Evolutionary conservation across 1,140 invertebrate species (phyloP), one percentile per base, ranked within the genome.

Genomic region (Drosophila mayri): DNA sequence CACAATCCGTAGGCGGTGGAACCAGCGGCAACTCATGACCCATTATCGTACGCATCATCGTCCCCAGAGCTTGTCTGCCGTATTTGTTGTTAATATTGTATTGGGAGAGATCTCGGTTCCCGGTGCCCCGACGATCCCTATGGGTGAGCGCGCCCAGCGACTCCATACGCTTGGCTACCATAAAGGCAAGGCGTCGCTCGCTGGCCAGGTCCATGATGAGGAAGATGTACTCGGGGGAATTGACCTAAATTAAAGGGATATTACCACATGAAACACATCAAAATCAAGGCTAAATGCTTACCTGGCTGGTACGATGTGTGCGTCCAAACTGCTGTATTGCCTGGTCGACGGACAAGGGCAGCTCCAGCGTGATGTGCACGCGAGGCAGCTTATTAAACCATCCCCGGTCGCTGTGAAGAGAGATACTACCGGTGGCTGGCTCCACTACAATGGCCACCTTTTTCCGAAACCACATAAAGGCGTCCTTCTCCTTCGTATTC

Each of bases 1-100:
- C 98, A 58, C 95, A 93, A 93, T 98, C 97, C 68, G 94, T 94
- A 18, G 98, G 98, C 28, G 97, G 97, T 55, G 96, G 94, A 57
- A 99, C 98, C 65, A 98, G 93, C 32, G 97, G 97, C 32, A 93
- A 83, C 86, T 98, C 97, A 87, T 96, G 96, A 68, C 95, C 95
- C 94, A 94, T 95, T 40, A 95, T 95, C 3, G 94, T 94, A 92
- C 97, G 98, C 97, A 99, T 99, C 3, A 99, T 97, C 35, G 96
- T 95, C 93, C 99, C 98, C 11, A 99, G 94, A 1, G 99, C 99
- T 44, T 96, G 94, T 55, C 98, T 94, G 20, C 99, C 99, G 93
- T 97, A 98, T 92, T 99, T 99, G 93, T 98, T 99, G 92, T 99
- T 99, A 84, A 99, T 98, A 92, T 99, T 99, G 92, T 99, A 99